Conservation (phyloP, 2,888 invertebrate genomes). For the Hanleya hanleyi region DNA sequence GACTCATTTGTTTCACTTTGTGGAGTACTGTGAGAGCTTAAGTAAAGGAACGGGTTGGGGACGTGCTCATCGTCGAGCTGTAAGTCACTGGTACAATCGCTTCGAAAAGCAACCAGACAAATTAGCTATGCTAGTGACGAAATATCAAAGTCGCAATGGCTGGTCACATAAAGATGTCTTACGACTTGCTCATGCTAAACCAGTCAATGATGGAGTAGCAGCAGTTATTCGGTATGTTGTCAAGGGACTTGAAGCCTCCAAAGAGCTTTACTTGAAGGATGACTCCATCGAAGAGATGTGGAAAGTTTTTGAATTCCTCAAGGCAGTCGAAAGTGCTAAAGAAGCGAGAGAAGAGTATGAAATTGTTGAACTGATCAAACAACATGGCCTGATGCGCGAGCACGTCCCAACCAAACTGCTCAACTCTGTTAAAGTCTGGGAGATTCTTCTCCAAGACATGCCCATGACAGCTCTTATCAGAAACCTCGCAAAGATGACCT, state of each 20-base stretch:
- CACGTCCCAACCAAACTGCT: constrained; percentile 82
- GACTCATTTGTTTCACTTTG: constrained; percentile 80
- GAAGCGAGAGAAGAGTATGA: constrained; percentile 45
- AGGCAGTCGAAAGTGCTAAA: constrained; percentile 60
- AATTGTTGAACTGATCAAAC: constrained; percentile 51
- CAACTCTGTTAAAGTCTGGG: constrained; percentile 79
- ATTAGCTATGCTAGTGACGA: constrained; percentile 80
- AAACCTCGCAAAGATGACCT: constrained; percentile 68
- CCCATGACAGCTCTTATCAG: constrained; percentile 73
- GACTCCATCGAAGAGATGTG: constrained; percentile 25
- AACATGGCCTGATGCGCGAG: constrained; percentile 78
- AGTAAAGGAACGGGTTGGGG: constrained; percentile 77
- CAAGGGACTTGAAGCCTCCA: constrained; percentile 51
- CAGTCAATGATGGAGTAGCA: constrained; percentile 37
- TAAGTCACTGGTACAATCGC: constrained; percentile 80
- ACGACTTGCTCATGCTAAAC: constrained; percentile 65
- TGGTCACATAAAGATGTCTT: constrained; percentile 84
- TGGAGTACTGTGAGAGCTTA: constrained; percentile 77
- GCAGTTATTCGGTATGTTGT: constrained; percentile 47
- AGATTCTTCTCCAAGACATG: constrained; percentile 70
- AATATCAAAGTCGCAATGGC: constrained; percentile 79
- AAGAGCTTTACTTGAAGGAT: constrained; percentile 35
- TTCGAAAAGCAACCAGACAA: constrained; percentile 75
- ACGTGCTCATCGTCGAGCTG: constrained; percentile 79
- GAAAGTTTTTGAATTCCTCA: constrained; percentile 51